Evolutionary conservation across 2,113 vertebrate genomes (phyloP), one percentile per base, ranked within the genome.

Genomic region (Myotis lucifugus): DNA sequence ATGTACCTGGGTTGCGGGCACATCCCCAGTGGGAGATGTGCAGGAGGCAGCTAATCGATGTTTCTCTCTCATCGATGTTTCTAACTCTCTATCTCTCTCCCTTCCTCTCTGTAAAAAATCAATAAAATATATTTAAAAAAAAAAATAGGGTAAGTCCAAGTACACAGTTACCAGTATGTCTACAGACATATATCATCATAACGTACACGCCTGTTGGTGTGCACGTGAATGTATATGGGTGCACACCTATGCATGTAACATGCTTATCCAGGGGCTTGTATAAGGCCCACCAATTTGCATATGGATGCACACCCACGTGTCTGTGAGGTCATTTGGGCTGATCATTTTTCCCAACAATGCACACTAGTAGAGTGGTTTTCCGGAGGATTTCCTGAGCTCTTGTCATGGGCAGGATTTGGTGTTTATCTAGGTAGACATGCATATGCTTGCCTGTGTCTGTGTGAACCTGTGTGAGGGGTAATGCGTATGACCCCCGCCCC

Each of bases 221-320:
- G 21, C 25, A 25, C 1, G 1, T 6, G 6, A 21, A 3, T 9
- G 27, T n/a, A n/a, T n/a, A 12, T 1, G 18, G 0, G 32, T 27
- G 7, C 42, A 19, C 7, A 64, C 21, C 17, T 59, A 32, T 29
- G 8, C 34, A 10, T 11, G 25, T 32, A 17, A 23, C 67, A 27
- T 25, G 74, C 23, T 56, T 54, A 76, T 32, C 32, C 3, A 6
- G 50, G n/a, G 54, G 56, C 23, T 21, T 64, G 27, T 4, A 5
- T 19, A 2, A 82, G 46, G 48, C 4, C 46, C 12, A 5, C 21
- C 25, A 1, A 8, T 64, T 56, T 9, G 37, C 14, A 19, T 8
- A 10, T 37, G 29, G 34, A n/a, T 9, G 9, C 8, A 13, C n/a
- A n/a, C n/a, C n/a, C n/a, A n/a, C 11, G 19, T 40, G 27, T 66